Conservation (phyloP, 2,888 invertebrate genomes). For the Buathra laborator region DNA sequence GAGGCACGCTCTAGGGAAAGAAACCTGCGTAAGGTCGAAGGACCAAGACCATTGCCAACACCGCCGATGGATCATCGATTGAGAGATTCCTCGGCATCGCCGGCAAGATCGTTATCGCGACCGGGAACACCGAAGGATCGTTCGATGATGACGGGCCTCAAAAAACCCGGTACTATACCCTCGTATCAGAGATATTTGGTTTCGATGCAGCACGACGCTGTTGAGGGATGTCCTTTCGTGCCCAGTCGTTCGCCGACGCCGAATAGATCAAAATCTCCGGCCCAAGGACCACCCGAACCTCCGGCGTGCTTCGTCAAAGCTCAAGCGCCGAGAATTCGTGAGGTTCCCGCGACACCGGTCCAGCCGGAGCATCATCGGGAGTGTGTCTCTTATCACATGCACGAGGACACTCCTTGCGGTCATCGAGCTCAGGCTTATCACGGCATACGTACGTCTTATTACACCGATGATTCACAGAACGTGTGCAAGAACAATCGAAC, state of each 20-base stretch:
- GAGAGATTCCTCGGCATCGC: constrained; percentile 85
- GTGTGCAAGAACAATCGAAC: constrained; percentile 71
- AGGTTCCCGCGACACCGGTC: constrained; percentile 80
- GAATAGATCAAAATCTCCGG: constrained; percentile 89
- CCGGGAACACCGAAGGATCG: constrained; percentile 89
- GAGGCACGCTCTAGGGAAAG: constrained; percentile 71
- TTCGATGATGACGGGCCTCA: constrained; percentile 82
- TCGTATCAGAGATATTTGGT: constrained; percentile 92
- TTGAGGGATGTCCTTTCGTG: constrained; percentile 77
- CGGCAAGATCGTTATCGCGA: constrained; percentile 86
- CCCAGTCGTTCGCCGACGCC: constrained; percentile 83
- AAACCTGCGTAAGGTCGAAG: constrained; percentile 70
- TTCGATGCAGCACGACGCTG: constrained; percentile 84
- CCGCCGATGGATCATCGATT: constrained; percentile 82
- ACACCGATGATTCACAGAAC: constrained; percentile 48
- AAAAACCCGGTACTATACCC: constrained; percentile 92
- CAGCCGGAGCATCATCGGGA: constrained; percentile 79
- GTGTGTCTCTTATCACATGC: constrained; percentile 80
- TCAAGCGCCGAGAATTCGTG: constrained; percentile 89
- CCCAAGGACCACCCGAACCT: constrained; percentile 89
- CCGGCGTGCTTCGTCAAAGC: constrained; percentile 85
- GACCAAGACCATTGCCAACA: constrained; percentile 81
- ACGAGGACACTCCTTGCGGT: constrained; percentile 83
- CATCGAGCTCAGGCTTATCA: constrained; percentile 78
- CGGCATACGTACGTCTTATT: constrained; percentile 48